Evolutionary conservation across 2,797 vertebrate genomes (phyloP).

Genomic region (Enteromius anoplus): DNA sequence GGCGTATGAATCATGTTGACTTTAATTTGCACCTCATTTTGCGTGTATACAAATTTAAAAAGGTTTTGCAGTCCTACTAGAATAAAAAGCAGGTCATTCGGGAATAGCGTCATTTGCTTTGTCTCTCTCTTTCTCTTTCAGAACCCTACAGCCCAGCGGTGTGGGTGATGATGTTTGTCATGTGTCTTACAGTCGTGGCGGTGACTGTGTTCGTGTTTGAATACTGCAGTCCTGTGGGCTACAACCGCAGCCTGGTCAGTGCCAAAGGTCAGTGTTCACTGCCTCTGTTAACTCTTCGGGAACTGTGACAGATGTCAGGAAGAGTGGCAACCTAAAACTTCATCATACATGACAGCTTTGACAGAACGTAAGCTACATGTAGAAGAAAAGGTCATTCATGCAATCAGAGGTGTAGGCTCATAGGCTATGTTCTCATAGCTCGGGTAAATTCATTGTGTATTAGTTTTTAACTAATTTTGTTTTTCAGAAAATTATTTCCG

Average conservation of each 20-base stretch:
- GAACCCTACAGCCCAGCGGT: constrained; percentile 97
- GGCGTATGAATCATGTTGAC: constrained; percentile 3
- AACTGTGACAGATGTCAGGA: constrained; percentile 41
- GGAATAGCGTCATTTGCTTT: constrained; percentile 10
- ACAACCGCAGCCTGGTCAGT: constrained; percentile 91
- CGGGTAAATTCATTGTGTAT: not conserved
- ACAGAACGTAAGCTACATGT: constrained; percentile 23
- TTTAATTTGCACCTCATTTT: constrained; percentile 18
- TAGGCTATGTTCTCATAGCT: not conserved
- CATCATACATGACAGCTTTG: constrained; percentile 41
- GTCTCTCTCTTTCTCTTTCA: constrained; percentile 61
- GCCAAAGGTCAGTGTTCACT: constrained; percentile 86
- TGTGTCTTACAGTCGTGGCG: constrained; percentile 97
- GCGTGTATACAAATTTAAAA: not conserved
- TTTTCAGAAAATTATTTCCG: not conserved
- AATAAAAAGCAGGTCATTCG: not conserved
- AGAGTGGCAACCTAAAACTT: constrained; percentile 20
- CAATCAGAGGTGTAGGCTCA: not conserved
- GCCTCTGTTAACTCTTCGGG: constrained; percentile 13
- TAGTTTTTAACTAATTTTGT: not conserved
- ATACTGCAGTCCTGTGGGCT: constrained; percentile 97
- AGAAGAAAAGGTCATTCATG: constrained; percentile 23
- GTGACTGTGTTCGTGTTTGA: constrained; percentile 95
- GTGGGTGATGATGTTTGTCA: constrained; percentile 99
- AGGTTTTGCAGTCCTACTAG: not conserved